Conservation (phyloP, 2,113 vertebrate species). For the Chiloscyllium plagiosum region DNA sequence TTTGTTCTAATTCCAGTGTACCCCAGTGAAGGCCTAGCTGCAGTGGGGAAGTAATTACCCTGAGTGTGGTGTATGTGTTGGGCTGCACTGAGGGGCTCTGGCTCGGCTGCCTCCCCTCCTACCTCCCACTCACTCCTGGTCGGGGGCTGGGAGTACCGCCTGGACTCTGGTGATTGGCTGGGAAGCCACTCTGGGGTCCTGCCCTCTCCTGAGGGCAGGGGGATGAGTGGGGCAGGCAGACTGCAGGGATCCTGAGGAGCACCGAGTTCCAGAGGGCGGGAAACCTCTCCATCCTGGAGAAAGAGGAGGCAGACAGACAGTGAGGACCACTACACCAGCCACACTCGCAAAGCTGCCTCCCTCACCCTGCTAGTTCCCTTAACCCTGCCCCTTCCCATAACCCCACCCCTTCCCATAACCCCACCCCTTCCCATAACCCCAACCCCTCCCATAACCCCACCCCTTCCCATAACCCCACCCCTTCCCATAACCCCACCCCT, state of each 20-base stretch:
- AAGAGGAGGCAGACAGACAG: not conserved
- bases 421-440: too few relatives aligned
- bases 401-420: too few relatives aligned
- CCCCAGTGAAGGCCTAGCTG: not conserved
- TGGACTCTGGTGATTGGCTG: conserved; percentile 39
- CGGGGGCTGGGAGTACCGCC: not conserved
- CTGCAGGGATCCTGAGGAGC: conserved; percentile 43
- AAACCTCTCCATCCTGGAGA: conserved; percentile 69
- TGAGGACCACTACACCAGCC: not conserved
- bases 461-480: too few relatives aligned
- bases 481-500: too few relatives aligned
- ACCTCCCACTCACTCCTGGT: not conserved
- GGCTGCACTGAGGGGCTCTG: not conserved
- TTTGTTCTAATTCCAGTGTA: not conserved
- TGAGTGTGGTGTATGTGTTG: not conserved
- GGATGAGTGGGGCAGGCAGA: conserved; percentile 74
- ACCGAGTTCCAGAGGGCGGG: conserved; percentile 51
- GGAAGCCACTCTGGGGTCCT: conserved; percentile 37
- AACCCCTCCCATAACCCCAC: too few relatives aligned
- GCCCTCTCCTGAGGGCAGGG: conserved; percentile 49
- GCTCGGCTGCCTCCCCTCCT: not conserved
- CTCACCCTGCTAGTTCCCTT: too few relatives aligned
- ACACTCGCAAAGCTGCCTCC: too few relatives aligned
- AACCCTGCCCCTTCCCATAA: too few relatives aligned
- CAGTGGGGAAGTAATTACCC: not conserved